Evolutionary conservation across 2,888 invertebrate genomes (phyloP), one percentile per base, ranked within the genome.

Genomic region (Elysia crispata): DNA sequence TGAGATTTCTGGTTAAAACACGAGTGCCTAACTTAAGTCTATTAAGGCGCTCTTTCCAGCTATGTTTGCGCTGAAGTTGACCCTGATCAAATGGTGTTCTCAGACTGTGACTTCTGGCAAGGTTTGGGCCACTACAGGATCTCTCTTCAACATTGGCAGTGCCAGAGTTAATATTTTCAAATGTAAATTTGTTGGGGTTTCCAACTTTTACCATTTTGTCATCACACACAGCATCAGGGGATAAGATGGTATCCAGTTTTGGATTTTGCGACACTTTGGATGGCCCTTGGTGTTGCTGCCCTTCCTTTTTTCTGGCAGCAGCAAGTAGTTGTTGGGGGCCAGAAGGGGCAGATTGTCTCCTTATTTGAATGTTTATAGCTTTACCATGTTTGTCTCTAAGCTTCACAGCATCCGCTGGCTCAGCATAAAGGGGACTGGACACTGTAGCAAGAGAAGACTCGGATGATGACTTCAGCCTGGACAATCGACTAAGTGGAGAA

Each of bases 381-480:
- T 82, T 83, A 62, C 76, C 83, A 60, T 84, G 81, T 70, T 77
- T 78, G 28, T 82, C 83, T 31, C 86, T 77, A 20, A 76, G 79
- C 25, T 84, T 86, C 15, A 91, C 88, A 25, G 91, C 90, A 87
- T 90, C 87, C 77, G 88, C 87, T 73, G 85, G 95, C 94, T 83
- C 95, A 15, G 87, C 86, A 82, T 90, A 90, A 1, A 89, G 87
- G 30, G 89, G 90, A 76, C 89, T 88, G 75, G 81, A 80, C 11
- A 87, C 79, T 33, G 86, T 86, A 1, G 87, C 82, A 8, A 87
- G 76, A 20, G 87, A 85, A 8, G 85, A 84, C 28, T 81, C 83
- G 0, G 85, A 85, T 1, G 84, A 85, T 0, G 85, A 85, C 74
- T 85, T 85, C 15, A 85, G 20, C 70, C 83, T 57, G 0, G 82